Evolutionary conservation across 2,888 invertebrate species (phyloP), one percentile per base, ranked within the genome.

Genomic region (Brenthis ino): DNA sequence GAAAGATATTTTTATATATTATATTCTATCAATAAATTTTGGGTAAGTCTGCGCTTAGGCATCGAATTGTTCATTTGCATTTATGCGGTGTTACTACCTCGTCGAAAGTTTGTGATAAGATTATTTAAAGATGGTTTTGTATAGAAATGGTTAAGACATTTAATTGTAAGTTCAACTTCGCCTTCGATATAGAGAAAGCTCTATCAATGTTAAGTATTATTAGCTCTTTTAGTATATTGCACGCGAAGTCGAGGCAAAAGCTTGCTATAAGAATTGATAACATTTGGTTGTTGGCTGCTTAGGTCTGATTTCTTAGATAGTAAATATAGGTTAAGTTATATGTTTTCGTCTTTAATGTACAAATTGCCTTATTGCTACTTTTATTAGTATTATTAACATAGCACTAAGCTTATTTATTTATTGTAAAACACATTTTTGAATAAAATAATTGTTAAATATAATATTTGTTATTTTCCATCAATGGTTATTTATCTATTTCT

Each of bases 311-410:
- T n/a, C 13, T 65, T 16, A 47, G 55, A 24, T 28, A n/a, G 13
- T 60, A 50, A 48, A 2, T 60, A 28, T 47, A 58, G 24, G 24
- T 54, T 48, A 43, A 43, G 37, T 43, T 55, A 54, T 68, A 56
- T 54, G 12, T 60, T 65, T 67, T 63, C 67, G 69, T 58, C 67
- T 69, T 67, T 72, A 68, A 75, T 81, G 79, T 72, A 78, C 77
- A 78, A 80, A 80, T 86, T 87, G 87, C 87, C 86, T 81, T 74
- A 80, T 81, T 79, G 57, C 68, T 75, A 75, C 74, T 77, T 78
- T 72, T 71, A 79, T 79, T 81, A 77, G 81, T 80, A 79, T 76
- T 72, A 77, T 80, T 88, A 85, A 86, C 81, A 74, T 87, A 85
- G 74, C 60, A 72, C 69, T 80, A 78, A 77, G 76, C 74, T 76